These are phyloP conservation scores for Sigmodon hispidus DNA, from an alignment of 2,113 vertebrate genomes.

Conservation along the genomic window DNA sequence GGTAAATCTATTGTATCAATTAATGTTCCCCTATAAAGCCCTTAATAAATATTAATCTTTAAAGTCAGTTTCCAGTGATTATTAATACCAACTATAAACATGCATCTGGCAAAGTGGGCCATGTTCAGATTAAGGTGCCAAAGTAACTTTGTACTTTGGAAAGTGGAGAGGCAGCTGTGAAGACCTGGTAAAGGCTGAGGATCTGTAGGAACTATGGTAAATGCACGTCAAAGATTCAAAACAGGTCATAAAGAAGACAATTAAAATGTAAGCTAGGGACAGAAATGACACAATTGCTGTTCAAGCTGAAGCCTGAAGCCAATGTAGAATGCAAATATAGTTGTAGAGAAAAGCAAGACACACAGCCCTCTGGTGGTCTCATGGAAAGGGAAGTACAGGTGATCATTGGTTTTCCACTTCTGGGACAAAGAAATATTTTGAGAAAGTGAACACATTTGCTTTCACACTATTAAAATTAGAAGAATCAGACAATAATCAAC, in stretches of 20 bases:
- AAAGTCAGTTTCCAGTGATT: too few relatives aligned
- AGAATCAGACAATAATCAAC: neutral
- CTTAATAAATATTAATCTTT: too few relatives aligned
- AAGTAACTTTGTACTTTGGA: too few relatives aligned
- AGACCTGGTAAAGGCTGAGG: fast-evolving
- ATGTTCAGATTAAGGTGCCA: fast-evolving
- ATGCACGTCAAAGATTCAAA: neutral
- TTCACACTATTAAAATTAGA: fast-evolving
- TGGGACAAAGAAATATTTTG: fast-evolving
- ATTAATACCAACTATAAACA: too few relatives aligned
- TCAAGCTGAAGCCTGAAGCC: neutral
- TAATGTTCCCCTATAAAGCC: too few relatives aligned
- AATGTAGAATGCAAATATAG: neutral
- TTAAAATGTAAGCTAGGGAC: neutral
- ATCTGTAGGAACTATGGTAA: neutral
- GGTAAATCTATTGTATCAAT: too few relatives aligned
- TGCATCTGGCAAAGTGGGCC: neutral
- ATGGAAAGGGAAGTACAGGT: fast-evolving
- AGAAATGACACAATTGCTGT: neutral
- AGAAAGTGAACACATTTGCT: neutral
- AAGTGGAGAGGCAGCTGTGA: neutral
- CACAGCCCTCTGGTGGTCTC: fast-evolving
- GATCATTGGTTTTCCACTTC: fast-evolving
- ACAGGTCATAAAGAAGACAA: neutral
- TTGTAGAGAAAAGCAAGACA: neutral